Percentiles rank a stretch among this genome's conserved stretches.
Conservation (phyloP, 2,888 invertebrate species). For the Oscheius sp. region DNA sequence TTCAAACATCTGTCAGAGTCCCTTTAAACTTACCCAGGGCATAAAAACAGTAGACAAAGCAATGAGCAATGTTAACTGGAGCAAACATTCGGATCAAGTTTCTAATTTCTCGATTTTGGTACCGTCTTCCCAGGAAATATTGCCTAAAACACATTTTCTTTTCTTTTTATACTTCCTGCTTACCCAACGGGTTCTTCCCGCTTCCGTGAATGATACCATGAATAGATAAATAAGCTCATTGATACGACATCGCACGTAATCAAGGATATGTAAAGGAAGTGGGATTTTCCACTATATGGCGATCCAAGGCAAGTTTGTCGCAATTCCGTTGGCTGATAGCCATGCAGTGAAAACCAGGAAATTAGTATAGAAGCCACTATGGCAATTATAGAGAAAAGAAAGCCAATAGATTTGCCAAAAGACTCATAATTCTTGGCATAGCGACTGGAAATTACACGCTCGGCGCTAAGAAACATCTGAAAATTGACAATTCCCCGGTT, state of each 20-base stretch:
- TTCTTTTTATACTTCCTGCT: not conserved
- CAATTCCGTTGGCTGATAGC: not conserved
- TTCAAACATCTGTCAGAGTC: no score
- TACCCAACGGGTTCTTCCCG: not conserved
- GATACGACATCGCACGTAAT: slow-evolving; percentile 17
- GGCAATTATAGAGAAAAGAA: not conserved
- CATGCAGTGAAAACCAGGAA: not conserved
- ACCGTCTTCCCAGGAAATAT: slow-evolving; percentile 14
- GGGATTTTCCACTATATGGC: not conserved
- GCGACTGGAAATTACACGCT: slow-evolving; percentile 15
- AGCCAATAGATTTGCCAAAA: slow-evolving; percentile 1
- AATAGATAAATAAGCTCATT: slow-evolving; percentile 12
- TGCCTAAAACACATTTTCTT: not conserved
- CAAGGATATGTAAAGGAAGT: not conserved
- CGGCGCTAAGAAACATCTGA: slow-evolving; percentile 2
- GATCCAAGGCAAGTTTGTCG: not conserved
- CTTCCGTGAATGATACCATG: not conserved
- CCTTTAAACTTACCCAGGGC: slow-evolving; percentile 9
- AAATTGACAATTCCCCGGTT: not conserved
- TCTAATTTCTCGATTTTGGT: slow-evolving; percentile 16
- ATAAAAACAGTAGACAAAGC: slow-evolving; percentile 9
- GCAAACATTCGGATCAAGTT: slow-evolving; percentile 22
- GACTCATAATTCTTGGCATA: slow-evolving; percentile 18
- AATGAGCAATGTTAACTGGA: slow-evolving; percentile 25
- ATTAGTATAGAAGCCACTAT: not conserved